Evolutionary conservation across 2,888 invertebrate genomes (phyloP).

Genomic region (Drosophila greeni): DNA sequence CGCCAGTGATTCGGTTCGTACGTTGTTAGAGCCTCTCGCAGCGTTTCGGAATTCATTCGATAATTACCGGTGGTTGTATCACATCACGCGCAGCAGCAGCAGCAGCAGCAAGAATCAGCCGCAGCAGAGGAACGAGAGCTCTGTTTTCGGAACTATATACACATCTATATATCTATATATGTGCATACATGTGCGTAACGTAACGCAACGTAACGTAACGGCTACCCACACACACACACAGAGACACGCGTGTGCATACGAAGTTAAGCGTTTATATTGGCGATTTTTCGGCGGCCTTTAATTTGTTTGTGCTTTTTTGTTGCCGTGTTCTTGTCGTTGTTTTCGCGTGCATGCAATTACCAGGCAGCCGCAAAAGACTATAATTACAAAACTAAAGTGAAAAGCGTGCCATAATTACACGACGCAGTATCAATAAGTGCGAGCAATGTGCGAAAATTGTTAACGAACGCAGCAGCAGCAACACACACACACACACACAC

Average conservation of each 20-base stretch:
- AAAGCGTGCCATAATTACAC: slow-evolving; percentile 65
- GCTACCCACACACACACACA: neutral
- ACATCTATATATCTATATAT: neutral
- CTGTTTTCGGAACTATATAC: slow-evolving; percentile 24
- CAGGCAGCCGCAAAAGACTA: slow-evolving; percentile 34
- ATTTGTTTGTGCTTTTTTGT: slow-evolving; percentile 37
- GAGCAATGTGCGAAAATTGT: slow-evolving; percentile 61
- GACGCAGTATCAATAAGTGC: slow-evolving; percentile 53
- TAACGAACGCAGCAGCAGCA: slow-evolving; percentile 32
- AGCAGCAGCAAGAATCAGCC: slow-evolving; percentile 30
- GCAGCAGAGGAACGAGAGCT: slow-evolving; percentile 29
- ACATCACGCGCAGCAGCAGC: slow-evolving; percentile 65
- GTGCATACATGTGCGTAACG: slow-evolving; percentile 11
- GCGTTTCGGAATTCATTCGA: slow-evolving; percentile 78
- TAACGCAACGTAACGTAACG: slow-evolving; percentile 12
- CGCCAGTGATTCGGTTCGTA: slow-evolving; percentile 67
- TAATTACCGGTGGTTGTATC: slow-evolving; percentile 79
- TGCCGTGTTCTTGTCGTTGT: slow-evolving; percentile 22
- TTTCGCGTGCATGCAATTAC: slow-evolving; percentile 41
- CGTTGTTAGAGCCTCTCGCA: slow-evolving; percentile 76
- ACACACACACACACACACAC: slow-evolving; percentile 2
- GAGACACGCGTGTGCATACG: neutral
- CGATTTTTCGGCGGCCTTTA: slow-evolving; percentile 38
- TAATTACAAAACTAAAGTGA: slow-evolving; percentile 58
- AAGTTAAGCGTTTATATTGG: slow-evolving; percentile 19